Conservation (phyloP, 37 sponge, comb jelly and placozoan genomes). For the Axinella damicornis region DNA sequence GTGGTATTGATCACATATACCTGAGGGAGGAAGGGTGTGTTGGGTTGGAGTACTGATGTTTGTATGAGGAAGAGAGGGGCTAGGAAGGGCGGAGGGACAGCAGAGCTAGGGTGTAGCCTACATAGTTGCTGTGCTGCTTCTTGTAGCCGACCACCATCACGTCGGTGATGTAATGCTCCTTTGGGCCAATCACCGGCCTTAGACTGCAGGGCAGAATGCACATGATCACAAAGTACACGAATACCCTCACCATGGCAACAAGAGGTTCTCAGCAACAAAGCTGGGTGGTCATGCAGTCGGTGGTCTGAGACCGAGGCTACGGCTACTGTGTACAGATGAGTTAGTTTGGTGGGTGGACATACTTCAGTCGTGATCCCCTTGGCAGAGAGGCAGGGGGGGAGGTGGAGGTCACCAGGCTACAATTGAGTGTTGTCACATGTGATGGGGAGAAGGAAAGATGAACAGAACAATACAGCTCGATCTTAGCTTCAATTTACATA, state of each 20-base stretch:
- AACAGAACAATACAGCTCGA: too few species aligned
- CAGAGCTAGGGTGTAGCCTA: constrained; percentile 12
- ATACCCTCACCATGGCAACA: too few species aligned
- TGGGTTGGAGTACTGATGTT: not conserved
- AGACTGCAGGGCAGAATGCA: not conserved
- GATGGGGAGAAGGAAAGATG: not conserved
- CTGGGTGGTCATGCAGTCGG: too few species aligned
- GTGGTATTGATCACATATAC: constrained; percentile 60
- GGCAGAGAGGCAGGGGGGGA: too few species aligned
- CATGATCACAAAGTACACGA: too few species aligned
- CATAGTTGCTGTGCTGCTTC: constrained; percentile 32
- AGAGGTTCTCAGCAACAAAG: too few species aligned
- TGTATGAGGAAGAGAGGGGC: not conserved
- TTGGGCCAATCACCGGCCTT: not conserved
- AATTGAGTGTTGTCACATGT: not conserved
- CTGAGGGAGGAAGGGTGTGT: not conserved
- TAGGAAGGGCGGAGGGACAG: not conserved
- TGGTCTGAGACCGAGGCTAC: too few species aligned
- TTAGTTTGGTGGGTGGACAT: too few species aligned
- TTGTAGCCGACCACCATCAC: constrained; percentile 29
- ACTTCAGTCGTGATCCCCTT: too few species aligned
- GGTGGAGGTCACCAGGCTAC: too few species aligned
- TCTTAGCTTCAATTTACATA: too few species aligned
- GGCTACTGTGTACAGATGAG: too few species aligned
- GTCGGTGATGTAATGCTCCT: constrained; percentile 27